A percentile compares a stretch with the other conserved stretches of the same genome.
phyloP scores from a whole-genome alignment of 2,888 invertebrate genomes.

The Ferdinandea cuprea region DNA sequence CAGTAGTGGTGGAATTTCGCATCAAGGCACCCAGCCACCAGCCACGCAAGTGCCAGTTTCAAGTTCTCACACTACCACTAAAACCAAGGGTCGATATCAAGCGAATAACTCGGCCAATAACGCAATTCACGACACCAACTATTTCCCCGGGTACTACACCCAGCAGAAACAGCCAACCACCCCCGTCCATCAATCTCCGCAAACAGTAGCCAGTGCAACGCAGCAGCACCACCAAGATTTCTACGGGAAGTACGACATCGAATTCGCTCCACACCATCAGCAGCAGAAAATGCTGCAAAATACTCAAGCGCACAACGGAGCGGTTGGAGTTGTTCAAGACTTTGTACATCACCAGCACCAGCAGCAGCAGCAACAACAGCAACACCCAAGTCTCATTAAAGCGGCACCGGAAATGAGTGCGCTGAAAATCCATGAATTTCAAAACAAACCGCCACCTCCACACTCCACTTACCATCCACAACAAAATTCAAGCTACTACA shows the following conservation, averaged over 20 bases:
- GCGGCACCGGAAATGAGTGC: slow-evolving; percentile 75
- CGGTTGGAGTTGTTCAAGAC: slow-evolving; percentile 39
- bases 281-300: slow-evolving; percentile 77
- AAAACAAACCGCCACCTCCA: slow-evolving; percentile 75
- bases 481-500: slow-evolving; percentile 80
- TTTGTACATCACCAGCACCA: slow-evolving; percentile 69
- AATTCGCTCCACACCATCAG: slow-evolving; percentile 77
- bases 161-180: slow-evolving; percentile 77
- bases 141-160: slow-evolving; percentile 80
- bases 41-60: slow-evolving; percentile 55
- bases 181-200: slow-evolving; percentile 74
- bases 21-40: slow-evolving; percentile 75
- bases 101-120: slow-evolving; percentile 56
- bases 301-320: slow-evolving; percentile 55
- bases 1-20: slow-evolving; percentile 74
- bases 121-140: slow-evolving; percentile 77
- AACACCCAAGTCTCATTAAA: slow-evolving; percentile 74
- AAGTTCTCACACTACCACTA: slow-evolving; percentile 47
- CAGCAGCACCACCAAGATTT: slow-evolving; percentile 79
- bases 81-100: slow-evolving; percentile 56
- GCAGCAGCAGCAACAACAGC: slow-evolving; percentile 74
- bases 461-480: slow-evolving; percentile 79
- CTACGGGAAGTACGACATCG: slow-evolving; percentile 82
- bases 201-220: slow-evolving; percentile 34
- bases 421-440: slow-evolving; percentile 77